These are phyloP conservation scores for Phenacoccus solenopsis DNA, from an alignment of 1,140 invertebrate species.

Conservation along the genomic window DNA sequence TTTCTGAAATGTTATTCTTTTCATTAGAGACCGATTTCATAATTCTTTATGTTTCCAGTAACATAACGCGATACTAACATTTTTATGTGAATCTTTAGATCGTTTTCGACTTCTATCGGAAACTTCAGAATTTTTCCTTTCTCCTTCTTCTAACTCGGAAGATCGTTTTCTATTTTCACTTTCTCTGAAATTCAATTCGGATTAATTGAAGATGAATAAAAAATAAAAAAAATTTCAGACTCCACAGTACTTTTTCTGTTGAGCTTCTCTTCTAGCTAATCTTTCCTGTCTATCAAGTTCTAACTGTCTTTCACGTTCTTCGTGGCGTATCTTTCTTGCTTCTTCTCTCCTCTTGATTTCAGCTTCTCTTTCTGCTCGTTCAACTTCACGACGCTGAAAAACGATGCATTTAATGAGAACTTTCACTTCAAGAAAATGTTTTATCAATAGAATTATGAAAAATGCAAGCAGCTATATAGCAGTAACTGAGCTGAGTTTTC, in stretches of 20 bases:
- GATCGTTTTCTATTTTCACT: not conserved
- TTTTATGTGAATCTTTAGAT: not conserved
- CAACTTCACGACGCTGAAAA: constrained; percentile 46
- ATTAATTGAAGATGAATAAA: not conserved
- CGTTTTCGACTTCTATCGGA: not conserved
- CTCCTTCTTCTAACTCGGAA: not conserved
- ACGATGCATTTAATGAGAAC: constrained; percentile 17
- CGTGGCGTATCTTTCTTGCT: constrained; percentile 43
- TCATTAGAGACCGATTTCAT: too few species aligned
- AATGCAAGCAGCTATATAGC: not conserved
- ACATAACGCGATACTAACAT: not conserved
- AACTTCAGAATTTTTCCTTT: not conserved
- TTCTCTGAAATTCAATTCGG: not conserved
- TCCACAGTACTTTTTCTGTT: not conserved
- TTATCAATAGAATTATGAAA: not conserved
- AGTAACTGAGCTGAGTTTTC: too few species aligned
- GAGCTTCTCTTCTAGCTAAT: not conserved
- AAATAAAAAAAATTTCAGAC: not conserved
- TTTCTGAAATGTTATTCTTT: not conserved
- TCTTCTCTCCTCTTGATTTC: constrained; percentile 44
- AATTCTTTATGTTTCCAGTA: too few species aligned
- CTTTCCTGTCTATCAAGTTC: not conserved
- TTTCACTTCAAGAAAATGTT: not conserved
- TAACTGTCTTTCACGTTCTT: constrained; percentile 34
- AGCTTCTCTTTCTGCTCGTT: constrained; percentile 45